Conservation (phyloP, 1,140 invertebrate species). For the Drosophila murphyi region DNA sequence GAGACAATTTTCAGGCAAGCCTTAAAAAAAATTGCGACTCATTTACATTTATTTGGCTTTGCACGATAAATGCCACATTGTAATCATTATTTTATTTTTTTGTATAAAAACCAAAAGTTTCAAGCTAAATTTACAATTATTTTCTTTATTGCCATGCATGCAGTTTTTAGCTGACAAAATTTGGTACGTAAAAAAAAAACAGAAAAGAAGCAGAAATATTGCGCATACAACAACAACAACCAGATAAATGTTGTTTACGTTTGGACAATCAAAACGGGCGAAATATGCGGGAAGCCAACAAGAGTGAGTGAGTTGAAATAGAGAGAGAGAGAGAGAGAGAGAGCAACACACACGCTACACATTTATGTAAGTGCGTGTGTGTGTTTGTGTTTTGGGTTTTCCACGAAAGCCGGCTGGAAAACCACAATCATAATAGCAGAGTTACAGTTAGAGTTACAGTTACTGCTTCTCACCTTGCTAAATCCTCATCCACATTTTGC, state of each 20-base stretch:
- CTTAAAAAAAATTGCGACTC: conserved; percentile 29
- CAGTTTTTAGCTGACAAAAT: conserved; percentile 46
- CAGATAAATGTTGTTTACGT: conserved; percentile 68
- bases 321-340: conserved; percentile 14
- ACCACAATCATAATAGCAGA: conserved; percentile 10
- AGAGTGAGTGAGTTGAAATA: neutral
- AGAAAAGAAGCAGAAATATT: neutral
- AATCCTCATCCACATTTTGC: conserved; percentile 67
- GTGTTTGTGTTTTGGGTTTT: conserved; percentile 25
- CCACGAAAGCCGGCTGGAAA: conserved; percentile 24
- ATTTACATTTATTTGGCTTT: conserved; percentile 4
- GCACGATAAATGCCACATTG: conserved; percentile 32
- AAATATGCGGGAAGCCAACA: conserved; percentile 38
- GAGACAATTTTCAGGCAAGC: conserved; percentile 39
- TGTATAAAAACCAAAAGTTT: conserved; percentile 36
- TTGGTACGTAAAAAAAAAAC: conserved; percentile 1
- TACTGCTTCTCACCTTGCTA: conserved; percentile 64
- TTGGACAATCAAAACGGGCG: conserved; percentile 65
- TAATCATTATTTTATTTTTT: conserved; percentile 48
- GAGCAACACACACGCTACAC: conserved; percentile 2
- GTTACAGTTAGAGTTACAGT: neutral
- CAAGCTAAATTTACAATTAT: conserved; percentile 51
- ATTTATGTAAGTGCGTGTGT: neutral
- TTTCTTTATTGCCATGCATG: conserved; percentile 67
- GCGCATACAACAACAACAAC: conserved; percentile 44